Evolutionary conservation across 2,797 vertebrate species (phyloP).

Genomic region (Notoglanidium macrostoma): DNA sequence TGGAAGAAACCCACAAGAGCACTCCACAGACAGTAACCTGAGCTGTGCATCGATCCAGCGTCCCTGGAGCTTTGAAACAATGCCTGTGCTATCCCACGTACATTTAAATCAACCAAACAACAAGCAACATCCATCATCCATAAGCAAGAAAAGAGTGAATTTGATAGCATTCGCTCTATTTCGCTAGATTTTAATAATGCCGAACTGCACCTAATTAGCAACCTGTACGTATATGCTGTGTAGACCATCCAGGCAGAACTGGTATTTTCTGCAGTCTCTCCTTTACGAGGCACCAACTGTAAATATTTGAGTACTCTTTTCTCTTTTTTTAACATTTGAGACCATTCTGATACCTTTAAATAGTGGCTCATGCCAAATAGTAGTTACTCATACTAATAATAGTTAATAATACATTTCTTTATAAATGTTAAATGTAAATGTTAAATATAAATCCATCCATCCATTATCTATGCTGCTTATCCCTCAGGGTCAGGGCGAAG

Average conservation of each 20-base stretch:
- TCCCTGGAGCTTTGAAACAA: background rate
- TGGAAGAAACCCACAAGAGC: background rate
- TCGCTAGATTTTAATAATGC: conserved; percentile 13
- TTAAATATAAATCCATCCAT: background rate
- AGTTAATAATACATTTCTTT: background rate
- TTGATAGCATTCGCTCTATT: conserved; percentile 3
- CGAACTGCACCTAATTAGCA: conserved; percentile 22
- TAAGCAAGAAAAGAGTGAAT: background rate
- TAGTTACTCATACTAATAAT: background rate
- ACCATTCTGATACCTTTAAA: background rate
- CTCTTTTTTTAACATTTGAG: background rate
- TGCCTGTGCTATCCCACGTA: background rate
- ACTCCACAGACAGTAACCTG: conserved; percentile 16
- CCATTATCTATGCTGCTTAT: no score
- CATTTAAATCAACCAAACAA: conserved; percentile 6
- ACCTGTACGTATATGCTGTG: conserved; percentile 20
- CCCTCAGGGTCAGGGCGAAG: no score
- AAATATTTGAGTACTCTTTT: no score
- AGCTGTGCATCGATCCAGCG: conserved; percentile 8
- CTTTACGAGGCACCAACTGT: background rate
- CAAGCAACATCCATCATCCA: conserved; percentile 6
- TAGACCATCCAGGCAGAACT: conserved; percentile 3
- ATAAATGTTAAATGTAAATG: background rate
- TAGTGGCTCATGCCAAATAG: background rate
- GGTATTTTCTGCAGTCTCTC: conserved; percentile 8